Evolutionary conservation across 2,888 invertebrate species (phyloP), one percentile per base, ranked within the genome.

Genomic region (Mellilla xanthometata): DNA sequence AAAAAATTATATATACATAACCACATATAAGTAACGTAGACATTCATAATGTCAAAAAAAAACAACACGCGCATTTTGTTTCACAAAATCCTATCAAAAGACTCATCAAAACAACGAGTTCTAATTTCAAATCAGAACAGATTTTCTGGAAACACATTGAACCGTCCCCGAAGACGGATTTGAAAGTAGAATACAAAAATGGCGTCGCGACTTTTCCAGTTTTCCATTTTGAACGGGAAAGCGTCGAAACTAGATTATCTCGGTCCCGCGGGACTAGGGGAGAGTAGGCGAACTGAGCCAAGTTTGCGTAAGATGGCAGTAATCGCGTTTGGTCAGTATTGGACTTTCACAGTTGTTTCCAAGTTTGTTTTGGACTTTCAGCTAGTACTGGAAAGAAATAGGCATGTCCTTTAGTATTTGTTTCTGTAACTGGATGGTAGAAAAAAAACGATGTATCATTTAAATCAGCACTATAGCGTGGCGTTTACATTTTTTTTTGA

Each of bases 241-340:
- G 65, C 68, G 71, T 67, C 56, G 46, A 60, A 86, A 86, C 76
- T 79, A 84, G 82, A 86, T 86, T 87, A 86, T 76, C 55, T 39
- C 45, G 31, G 72, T 84, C 72, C 78, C 5, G 47, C 56, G 57
- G 35, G 39, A 2, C n/a, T n/a, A 8, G 48, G 64, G 60, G 65
- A 58, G 54, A 49, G 52, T 31, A 47, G 52, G 58, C 55, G 42
- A 50, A 55, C 8, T 8, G n/a, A n/a, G 24, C 24, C 8, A 69
- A 72, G 31, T 39, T 77, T 74, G 59, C 72, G 62, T 69, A 74
- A 78, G 74, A 71, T 67, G 61, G 62, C 62, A 60, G 71, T 82
- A 82, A 84, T 81, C 81, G 68, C 63, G 68, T 76, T 76, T 70
- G 73, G 66, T 65, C 64, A 56, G 69, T 58, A 55, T 54, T 57